Evolutionary conservation across 2,113 vertebrate genomes (phyloP), one percentile per base, ranked within the genome.

Genomic region (Candoia aspera): DNA sequence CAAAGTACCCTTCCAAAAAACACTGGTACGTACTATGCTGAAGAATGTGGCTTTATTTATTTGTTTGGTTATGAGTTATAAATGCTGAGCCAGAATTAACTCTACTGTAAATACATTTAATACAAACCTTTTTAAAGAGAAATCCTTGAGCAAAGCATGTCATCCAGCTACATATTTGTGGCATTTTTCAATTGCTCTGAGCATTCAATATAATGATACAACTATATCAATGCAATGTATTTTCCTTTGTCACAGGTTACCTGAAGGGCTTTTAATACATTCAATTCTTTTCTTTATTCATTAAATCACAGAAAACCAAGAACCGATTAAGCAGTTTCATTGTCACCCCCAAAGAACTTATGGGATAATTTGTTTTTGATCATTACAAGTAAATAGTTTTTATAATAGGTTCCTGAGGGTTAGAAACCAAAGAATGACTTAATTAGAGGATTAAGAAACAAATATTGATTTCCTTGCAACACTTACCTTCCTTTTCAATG

Each of bases 391-490:
- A 95, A 95, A 93, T 94, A 94, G 92, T 92, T 58, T 95, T 93
- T 94, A 0, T 92, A 93, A 94, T 95, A 93, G 94, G 92, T 94
- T 96, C 68, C 86, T 93, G 87, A 87, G 93, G 93, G 92, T 93
- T 95, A 73, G 91, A 91, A 96, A 21, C 79, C 86, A 87, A 91
- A 59, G 1, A 87, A 86, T 90, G 12, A 79, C 21, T 92, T 95
- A 97, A 95, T 95, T 95, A 91, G 57, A 84, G 92, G 92, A 95
- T 96, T 96, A 95, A 94, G 88, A 92, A 88, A 86, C 93, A 88
- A 95, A 95, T 97, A 95, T 96, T 95, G 94, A 89, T 93, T 96
- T 89, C 91, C 93, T 83, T 58, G 68, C 68, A 15, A 13, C 59
- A 85, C 60, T 58, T 59, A 23, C 53, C 54, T 88, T 92, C 86